Evolutionary conservation across 2,797 vertebrate species (phyloP), one percentile per base, ranked within the genome.

Genomic region (Acipenser transmontanus): DNA sequence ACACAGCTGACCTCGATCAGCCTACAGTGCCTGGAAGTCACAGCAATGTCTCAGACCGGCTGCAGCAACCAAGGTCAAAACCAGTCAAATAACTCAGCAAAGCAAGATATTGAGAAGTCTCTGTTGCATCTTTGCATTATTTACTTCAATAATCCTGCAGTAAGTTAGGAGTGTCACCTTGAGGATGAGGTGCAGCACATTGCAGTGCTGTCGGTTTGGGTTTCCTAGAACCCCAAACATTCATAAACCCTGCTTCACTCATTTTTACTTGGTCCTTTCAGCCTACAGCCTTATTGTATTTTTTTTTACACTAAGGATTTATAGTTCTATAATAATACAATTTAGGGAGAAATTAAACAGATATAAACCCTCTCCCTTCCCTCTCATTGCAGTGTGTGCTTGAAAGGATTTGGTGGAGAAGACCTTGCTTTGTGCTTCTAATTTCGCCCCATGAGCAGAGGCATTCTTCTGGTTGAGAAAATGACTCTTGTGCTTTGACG

Each of bases 401-500:
- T 63, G 48, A 57, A n/a, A 57, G 14, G 48, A 34, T 34, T 34
- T 12, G 7, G 10, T 20, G 12, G 47, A 7, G 8, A 34, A 59
- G 20, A 65, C 17, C 56, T n/a, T 20, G 6, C 51, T n/a, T 56
- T 59, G 49, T 9, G 54, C 12, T n/a, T 4, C 51, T 66, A 49
- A 66, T 14, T 17, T 61, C 56, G 20, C 47, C 70, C 49, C 67
- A 77, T 65, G 63, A 73, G 68, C 78, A 78, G 74, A 81, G 80
- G 71, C 74, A 50, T 74, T 76, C 70, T 76, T 63, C 68, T 64
- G 11, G 65, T 68, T 74, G 72, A 66, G 77, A 77, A 83, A 80
- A 86, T 84, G 85, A 77, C 65, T 76, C 69, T 67, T 63, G 63
- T 78, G 76, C 81, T 85, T 77, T 92, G 86, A 93, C 80, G 74